Percentiles rank a stretch among this genome's conserved stretches.
phyloP scores from a whole-genome alignment of 1,140 invertebrate species.

The Drosophila pallidifrons region DNA sequence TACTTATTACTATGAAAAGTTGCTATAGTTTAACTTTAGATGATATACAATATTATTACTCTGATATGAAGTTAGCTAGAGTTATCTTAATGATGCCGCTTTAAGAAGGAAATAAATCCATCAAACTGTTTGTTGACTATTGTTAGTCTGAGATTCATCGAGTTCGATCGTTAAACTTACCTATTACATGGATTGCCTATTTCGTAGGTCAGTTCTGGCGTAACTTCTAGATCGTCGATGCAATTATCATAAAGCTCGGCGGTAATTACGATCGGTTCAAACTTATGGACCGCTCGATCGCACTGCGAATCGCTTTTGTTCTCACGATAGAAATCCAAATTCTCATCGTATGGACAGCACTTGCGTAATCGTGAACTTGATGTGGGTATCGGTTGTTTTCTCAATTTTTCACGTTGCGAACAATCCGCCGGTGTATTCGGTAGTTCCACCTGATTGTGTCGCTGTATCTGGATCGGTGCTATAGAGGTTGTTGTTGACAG shows the following conservation, averaged over 20 bases:
- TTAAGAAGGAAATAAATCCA: not conserved
- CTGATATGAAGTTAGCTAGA: not conserved
- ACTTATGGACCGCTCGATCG: constrained; percentile 56
- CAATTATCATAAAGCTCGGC: constrained; percentile 79
- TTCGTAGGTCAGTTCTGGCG: constrained; percentile 51
- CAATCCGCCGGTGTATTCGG: constrained; percentile 59
- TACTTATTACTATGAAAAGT: too few species aligned
- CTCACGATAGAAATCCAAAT: constrained; percentile 69
- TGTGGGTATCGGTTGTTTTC: constrained; percentile 53
- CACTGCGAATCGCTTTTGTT: constrained; percentile 74
- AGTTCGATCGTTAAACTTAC: constrained; percentile 44
- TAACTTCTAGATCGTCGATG: constrained; percentile 77
- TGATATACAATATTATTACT: too few species aligned
- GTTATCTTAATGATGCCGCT: not conserved
- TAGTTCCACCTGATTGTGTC: not conserved
- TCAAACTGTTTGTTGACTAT: not conserved
- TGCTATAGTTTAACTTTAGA: too few species aligned
- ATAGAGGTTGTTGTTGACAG: not conserved
- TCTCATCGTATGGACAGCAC: constrained; percentile 79
- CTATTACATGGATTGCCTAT: constrained; percentile 83
- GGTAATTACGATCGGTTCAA: constrained; percentile 69
- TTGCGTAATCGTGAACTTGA: constrained; percentile 65
- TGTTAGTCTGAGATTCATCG: not conserved
- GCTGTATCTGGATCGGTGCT: constrained; percentile 6
- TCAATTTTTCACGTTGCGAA: constrained; percentile 70